Evolutionary conservation across 2,113 vertebrate species (phyloP), one percentile per base, ranked within the genome.

Genomic region (Pipa parva): DNA sequence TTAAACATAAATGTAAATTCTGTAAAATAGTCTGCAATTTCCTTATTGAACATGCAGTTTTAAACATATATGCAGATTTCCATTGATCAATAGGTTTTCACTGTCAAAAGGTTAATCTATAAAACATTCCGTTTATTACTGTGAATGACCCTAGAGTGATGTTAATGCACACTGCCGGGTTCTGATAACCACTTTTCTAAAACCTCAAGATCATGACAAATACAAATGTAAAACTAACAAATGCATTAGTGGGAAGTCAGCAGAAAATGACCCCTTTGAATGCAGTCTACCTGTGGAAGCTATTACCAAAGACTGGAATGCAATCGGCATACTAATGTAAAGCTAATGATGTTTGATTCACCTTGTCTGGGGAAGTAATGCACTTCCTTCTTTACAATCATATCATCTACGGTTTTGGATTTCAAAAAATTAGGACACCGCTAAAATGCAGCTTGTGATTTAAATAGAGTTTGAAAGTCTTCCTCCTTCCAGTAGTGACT

Each of bases 171-270:
- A 22, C 8, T 56, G 48, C 22, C 72, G 66, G 51, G 56, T 73
- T 65, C 59, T 55, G 11, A 73, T 62, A 45, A 50, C 50, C 48
- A 26, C 46, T 68, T 57, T 64, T 46, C 17, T 42, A 73, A 70
- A 76, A 70, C 51, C 39, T 76, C 52, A 72, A 54, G 11, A 46
- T 58, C 42, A 45, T 67, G 64, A 78, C 74, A 66, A 57, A 63
- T 46, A 67, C 26, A 48, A 28, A 49, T 65, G 51, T 64, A 42
- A 59, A 9, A 31, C 36, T 67, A 63, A 65, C 27, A 72, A 59
- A 59, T 52, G 11, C 37, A 45, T 66, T 63, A 70, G 65, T 71
- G 49, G 72, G 64, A 27, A 42, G 33, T 68, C 49, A 59, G 70
- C 56, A 73, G 62, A 71, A 68, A 71, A 24, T 3, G 5, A 54